These are phyloP conservation scores for Agrotis segetum DNA, from an alignment of 2,888 invertebrate species.

Conservation along the genomic window DNA sequence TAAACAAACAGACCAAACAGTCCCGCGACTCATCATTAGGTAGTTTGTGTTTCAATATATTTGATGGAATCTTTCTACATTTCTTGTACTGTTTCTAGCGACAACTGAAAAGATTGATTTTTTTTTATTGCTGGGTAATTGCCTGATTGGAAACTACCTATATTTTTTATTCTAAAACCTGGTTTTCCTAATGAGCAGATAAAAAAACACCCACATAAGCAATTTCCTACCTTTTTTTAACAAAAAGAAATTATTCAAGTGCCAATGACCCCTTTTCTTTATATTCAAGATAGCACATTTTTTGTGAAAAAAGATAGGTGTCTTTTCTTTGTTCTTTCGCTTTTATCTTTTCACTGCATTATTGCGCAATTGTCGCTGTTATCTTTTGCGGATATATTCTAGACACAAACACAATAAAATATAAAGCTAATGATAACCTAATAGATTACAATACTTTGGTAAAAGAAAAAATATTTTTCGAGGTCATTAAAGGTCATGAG, in stretches of 20 bases:
- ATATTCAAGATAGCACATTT: not conserved
- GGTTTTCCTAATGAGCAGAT: slow-evolving; percentile 1
- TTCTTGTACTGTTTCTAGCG: too few species aligned
- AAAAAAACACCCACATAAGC: not conserved
- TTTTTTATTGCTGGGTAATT: too few species aligned
- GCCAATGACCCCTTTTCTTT: slow-evolving; percentile 31
- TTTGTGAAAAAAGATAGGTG: slow-evolving; percentile 2
- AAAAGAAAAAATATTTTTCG: slow-evolving; percentile 19
- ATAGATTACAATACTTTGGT: not conserved
- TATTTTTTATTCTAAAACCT: not conserved
- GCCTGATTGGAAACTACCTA: not conserved
- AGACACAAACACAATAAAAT: slow-evolving; percentile 12
- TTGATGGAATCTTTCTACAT: too few species aligned
- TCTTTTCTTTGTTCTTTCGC: slow-evolving; percentile 42
- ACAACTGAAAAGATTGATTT: too few species aligned
- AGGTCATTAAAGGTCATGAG: slow-evolving; percentile 54
- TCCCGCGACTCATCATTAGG: too few species aligned
- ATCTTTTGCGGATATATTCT: slow-evolving; percentile 12
- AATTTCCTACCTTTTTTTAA: not conserved
- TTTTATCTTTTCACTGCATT: slow-evolving; percentile 10
- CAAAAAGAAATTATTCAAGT: slow-evolving; percentile 28
- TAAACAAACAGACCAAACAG: too few species aligned
- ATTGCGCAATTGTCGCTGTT: slow-evolving; percentile 30
- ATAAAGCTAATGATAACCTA: slow-evolving; percentile 4
- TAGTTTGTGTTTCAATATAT: too few species aligned